A percentile compares a stretch with the other conserved stretches of the same genome.
These are phyloP conservation scores for Ancistrus triradiatus DNA, from an alignment of 2,113 vertebrate species.

Conservation along the genomic window DNA sequence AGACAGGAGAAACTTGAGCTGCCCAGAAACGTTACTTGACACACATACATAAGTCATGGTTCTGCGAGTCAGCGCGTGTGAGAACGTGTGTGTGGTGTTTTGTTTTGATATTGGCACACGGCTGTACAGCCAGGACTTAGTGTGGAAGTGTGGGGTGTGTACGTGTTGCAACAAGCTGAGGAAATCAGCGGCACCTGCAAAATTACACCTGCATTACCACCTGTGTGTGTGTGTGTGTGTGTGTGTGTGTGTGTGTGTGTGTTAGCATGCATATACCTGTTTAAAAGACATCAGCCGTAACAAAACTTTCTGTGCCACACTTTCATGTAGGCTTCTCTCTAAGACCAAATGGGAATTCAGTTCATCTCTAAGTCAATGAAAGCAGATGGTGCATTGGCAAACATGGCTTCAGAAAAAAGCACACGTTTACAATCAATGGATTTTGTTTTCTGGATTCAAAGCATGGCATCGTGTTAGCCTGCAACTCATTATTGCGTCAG, in stretches of 20 bases:
- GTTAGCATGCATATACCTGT: background rate
- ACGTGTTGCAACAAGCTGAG: slow-evolving; percentile 26
- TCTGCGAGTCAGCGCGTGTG: slow-evolving; percentile 31
- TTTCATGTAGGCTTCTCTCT: background rate
- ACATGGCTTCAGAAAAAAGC: no score
- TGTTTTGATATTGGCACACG: slow-evolving; percentile 39
- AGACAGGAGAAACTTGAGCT: slow-evolving; percentile 63
- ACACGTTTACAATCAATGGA: no score
- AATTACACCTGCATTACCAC: slow-evolving; percentile 18
- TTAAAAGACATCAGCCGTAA: background rate
- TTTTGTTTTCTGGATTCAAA: no score
- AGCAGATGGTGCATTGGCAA: slow-evolving; percentile 16
- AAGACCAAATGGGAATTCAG: slow-evolving; percentile 9
- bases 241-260: slow-evolving; percentile 1
- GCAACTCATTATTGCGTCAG: no score
- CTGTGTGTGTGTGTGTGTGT: slow-evolving; percentile 21
- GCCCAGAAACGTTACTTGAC: slow-evolving; percentile 60
- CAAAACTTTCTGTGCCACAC: background rate
- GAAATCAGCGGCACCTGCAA: slow-evolving; percentile 29
- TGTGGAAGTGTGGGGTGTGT: background rate
- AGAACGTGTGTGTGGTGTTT: slow-evolving; percentile 28
- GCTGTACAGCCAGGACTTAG: background rate
- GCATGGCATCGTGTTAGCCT: no score
- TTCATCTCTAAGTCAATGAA: slow-evolving; percentile 4
- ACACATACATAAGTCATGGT: slow-evolving; percentile 49